These are phyloP conservation scores for Coracopsis vasa DNA, from an alignment of 2,113 vertebrate species.

Conservation along the genomic window DNA sequence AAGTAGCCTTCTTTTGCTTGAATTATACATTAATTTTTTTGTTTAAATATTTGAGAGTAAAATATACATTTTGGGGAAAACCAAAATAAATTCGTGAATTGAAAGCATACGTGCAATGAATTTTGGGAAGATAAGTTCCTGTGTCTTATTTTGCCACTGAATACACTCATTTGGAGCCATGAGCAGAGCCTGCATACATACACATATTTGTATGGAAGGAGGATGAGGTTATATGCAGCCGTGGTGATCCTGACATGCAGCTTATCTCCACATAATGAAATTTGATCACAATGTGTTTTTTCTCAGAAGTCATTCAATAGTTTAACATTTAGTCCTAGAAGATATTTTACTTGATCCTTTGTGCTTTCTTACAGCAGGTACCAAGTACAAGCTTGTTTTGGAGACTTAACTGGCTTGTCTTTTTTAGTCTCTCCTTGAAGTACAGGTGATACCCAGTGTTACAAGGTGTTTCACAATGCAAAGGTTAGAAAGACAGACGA, in stretches of 20 bases:
- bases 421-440: not conserved
- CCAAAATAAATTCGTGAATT: not conserved
- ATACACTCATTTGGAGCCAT: not conserved
- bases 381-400: not conserved
- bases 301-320: not conserved
- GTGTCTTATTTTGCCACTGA: not conserved
- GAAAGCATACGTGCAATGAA: not conserved
- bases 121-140: not conserved
- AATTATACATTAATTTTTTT: not conserved
- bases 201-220: rapidly evolving
- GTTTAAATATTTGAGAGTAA: not conserved
- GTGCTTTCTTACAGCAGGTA: not conserved
- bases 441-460: not conserved
- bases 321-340: not conserved
- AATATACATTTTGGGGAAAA: not conserved
- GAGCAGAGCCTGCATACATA: rapidly evolving
- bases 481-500: not conserved
- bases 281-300: not conserved
- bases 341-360: not conserved
- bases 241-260: not conserved
- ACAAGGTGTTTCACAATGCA: rapidly evolving
- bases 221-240: not conserved
- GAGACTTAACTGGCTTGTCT: not conserved
- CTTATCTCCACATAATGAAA: not conserved
- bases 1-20: not conserved